Evolutionary conservation across 2,797 vertebrate species (phyloP).

Genomic region (Cossypha polioptera): DNA sequence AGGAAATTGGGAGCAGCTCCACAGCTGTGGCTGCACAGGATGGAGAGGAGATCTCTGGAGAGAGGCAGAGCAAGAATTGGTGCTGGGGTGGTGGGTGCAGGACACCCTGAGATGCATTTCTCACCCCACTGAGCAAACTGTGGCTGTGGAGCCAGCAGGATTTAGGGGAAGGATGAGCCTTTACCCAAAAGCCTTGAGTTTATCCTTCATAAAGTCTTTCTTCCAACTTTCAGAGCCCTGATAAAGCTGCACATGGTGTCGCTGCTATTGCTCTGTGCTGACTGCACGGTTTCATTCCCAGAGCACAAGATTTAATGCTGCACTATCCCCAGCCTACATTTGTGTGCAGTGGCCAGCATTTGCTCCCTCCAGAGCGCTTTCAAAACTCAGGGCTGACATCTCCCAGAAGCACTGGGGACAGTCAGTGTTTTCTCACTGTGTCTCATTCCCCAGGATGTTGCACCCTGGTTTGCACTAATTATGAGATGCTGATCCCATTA

Average conservation of each 20-base stretch:
- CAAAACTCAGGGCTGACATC: background rate
- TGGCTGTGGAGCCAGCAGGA: background rate
- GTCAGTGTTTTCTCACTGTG: background rate
- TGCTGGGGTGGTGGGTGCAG: background rate
- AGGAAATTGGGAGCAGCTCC: slow-evolving; percentile 5
- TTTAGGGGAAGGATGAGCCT: background rate
- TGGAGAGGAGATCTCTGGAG: background rate
- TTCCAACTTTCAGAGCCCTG: background rate
- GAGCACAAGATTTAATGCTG: background rate
- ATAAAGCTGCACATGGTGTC: fast-evolving
- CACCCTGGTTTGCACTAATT: background rate
- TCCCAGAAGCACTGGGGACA: background rate
- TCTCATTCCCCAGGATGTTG: background rate
- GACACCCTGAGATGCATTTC: background rate
- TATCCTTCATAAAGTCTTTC: background rate
- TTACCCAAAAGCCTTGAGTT: background rate
- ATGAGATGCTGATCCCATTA: background rate
- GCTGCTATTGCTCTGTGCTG: background rate
- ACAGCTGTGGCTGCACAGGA: background rate
- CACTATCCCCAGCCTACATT: background rate
- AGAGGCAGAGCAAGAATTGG: background rate
- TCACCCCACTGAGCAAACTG: background rate
- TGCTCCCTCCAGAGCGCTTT: background rate
- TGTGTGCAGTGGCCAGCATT: background rate
- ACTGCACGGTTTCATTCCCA: background rate